phyloP scores from a whole-genome alignment of 2,888 invertebrate species.

The Cheilosia impressa region DNA sequence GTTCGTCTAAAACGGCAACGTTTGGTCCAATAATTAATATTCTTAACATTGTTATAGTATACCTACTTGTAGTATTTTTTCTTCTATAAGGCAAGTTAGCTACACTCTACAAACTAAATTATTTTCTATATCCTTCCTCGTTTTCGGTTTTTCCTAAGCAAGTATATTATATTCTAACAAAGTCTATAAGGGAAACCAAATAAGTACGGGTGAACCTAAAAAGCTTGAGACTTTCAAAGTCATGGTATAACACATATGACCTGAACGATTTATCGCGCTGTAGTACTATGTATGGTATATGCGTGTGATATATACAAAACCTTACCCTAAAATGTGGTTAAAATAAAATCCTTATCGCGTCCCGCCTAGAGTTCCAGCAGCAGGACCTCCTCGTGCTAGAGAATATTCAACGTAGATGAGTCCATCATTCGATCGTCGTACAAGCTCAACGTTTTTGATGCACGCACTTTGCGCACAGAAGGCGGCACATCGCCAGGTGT shows the following conservation, averaged over 20 bases:
- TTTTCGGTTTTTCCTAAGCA: conserved; percentile 25
- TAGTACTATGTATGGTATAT: conserved; percentile 12
- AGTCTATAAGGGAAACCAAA: conserved; percentile 37
- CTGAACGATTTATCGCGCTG: not conserved
- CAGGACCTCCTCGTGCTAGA: conserved; percentile 84
- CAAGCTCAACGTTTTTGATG: conserved; percentile 91
- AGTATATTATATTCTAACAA: conserved; percentile 30
- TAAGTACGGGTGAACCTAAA: conserved; percentile 20
- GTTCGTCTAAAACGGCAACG: conserved; percentile 48
- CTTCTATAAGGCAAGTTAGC: conserved; percentile 70
- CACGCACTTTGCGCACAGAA: conserved; percentile 89
- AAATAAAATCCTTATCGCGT: conserved; percentile 26
- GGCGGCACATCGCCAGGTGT: conserved; percentile 93
- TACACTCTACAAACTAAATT: conserved; percentile 56
- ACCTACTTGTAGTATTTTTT: conserved; percentile 36
- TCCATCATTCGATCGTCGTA: conserved; percentile 96
- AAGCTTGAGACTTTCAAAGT: conserved; percentile 22
- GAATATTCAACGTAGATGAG: conserved; percentile 82
- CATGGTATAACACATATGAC: conserved; percentile 24
- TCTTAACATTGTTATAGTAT: conserved; percentile 46
- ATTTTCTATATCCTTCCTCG: conserved; percentile 37
- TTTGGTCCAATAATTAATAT: conserved; percentile 60
- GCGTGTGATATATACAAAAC: conserved; percentile 50
- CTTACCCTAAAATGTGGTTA: conserved; percentile 51
- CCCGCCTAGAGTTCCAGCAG: conserved; percentile 82